Base-by-base conservation (phyloP, 2,888 invertebrate species). In the Apomyelois bistriatella region DNA sequence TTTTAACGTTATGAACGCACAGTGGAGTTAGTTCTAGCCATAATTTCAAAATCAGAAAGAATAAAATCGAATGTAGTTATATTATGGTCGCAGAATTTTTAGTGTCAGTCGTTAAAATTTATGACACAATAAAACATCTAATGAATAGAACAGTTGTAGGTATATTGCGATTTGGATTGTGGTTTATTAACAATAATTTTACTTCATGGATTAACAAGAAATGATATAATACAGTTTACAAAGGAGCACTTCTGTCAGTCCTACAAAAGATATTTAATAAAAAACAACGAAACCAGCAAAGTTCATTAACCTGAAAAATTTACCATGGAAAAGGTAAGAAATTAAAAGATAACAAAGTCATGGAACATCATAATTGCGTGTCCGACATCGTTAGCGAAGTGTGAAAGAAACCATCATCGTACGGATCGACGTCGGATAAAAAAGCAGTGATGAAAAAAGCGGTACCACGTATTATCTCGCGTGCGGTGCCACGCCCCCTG, bases 401-500 rank as follows among this genome's bases (percentile, higher is more conserved):
- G 49, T 50, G 40, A 40, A 40, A 30, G 30, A 50, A 40, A 50
- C 43, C 35, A 43, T 43, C 22, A 36, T 30, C 48, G 22, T 30
- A 38, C 42, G 15, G 30, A 15, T 13, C 22, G 28, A 12, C 32
- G 40, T 41, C 22, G 32, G 16, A 41, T 32, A 38, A 42, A 40
- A 43, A 49, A 15, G 15, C 28, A 28, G 40, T 41, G 38, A 5
- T 16, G 43, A 61, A 65, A 72, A 70, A 66, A 65, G 60, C 22
- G 47, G 40, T 9, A 6, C 48, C 60, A 64, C 64, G 64, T 50
- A 48, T 56, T 52, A 58, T 53, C 59, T 72, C 64, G 76, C 77
- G 77, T 68, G 74, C 59, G 65, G 65, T 58, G 74, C 76, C 80
- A 76, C 82, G 76, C 77, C 79, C 66, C 59, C 69, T 58, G 70